Conservation (phyloP, 2,113 vertebrate genomes). For the Hypomesus transpacificus region DNA sequence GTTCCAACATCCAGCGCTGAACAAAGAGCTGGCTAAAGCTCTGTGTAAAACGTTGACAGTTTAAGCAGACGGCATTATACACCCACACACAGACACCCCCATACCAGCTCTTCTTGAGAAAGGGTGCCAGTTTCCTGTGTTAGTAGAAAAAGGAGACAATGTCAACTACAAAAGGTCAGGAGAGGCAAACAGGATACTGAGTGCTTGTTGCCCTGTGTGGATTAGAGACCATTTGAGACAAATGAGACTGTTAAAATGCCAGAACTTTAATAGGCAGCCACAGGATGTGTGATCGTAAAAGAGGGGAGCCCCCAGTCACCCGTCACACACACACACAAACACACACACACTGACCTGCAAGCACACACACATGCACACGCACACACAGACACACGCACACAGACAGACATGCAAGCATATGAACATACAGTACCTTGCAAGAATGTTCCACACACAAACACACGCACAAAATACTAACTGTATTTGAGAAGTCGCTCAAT, state of each 20-base stretch:
- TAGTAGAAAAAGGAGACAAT: slow-evolving; percentile 3
- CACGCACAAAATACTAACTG: slow-evolving; percentile 11
- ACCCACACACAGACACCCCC: neutral
- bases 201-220: slow-evolving; percentile 56
- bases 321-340: slow-evolving; percentile 52
- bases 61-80: neutral
- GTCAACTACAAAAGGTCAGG: slow-evolving; percentile 41
- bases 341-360: slow-evolving; percentile 36
- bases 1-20: too few relatives aligned
- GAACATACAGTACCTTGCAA: neutral
- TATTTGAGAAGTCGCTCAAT: too few relatives aligned
- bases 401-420: neutral
- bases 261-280: slow-evolving; percentile 61
- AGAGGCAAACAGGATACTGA: slow-evolving; percentile 64
- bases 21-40: too few relatives aligned
- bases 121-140: slow-evolving; percentile 16
- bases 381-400: neutral
- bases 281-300: slow-evolving; percentile 65
- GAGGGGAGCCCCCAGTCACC: neutral
- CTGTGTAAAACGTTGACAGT: too few relatives aligned
- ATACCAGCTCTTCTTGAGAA: neutral
- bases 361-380: slow-evolving; percentile 10
- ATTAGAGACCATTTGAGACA: slow-evolving; percentile 53
- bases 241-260: slow-evolving; percentile 70
- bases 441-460: neutral